A percentile compares a stretch with the other conserved stretches of the same genome.
phyloP scores from a whole-genome alignment of 2,113 vertebrate genomes.

The Colaptes auratus region DNA sequence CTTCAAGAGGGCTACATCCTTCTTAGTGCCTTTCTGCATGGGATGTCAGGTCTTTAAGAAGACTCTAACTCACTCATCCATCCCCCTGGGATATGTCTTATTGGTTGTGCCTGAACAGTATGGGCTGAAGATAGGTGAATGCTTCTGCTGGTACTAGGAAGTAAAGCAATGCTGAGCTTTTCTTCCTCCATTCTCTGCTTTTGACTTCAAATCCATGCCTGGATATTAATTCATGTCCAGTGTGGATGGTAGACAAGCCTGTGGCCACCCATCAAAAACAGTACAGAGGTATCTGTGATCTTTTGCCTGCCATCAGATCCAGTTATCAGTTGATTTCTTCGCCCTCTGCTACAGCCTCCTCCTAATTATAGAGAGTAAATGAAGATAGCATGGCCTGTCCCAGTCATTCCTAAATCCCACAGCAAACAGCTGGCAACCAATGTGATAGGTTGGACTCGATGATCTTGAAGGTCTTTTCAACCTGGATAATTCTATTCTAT shows the following conservation, averaged over 20 bases:
- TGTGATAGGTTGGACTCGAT: background rate
- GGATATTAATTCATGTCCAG: background rate
- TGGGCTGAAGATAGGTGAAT: background rate
- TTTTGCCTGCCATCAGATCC: background rate
- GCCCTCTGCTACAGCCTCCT: background rate
- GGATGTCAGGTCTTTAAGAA: background rate
- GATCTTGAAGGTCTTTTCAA: too few species aligned
- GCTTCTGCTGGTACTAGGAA: background rate
- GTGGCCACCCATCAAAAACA: background rate
- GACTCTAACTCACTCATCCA: background rate
- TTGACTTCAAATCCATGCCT: background rate
- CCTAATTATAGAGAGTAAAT: background rate
- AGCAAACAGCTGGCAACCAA: background rate
- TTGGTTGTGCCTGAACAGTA: background rate
- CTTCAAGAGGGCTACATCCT: background rate
- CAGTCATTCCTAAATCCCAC: background rate
- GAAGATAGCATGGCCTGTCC: background rate
- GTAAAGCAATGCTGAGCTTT: background rate
- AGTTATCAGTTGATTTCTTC: background rate
- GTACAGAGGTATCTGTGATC: background rate
- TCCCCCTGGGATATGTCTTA: background rate
- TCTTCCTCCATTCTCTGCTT: background rate
- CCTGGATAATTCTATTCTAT: too few species aligned
- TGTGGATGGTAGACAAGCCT: background rate
- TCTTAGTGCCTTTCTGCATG: background rate